Evolutionary conservation across 2,797 vertebrate species (phyloP).

Genomic region (Acipenser oxyrinchus): DNA sequence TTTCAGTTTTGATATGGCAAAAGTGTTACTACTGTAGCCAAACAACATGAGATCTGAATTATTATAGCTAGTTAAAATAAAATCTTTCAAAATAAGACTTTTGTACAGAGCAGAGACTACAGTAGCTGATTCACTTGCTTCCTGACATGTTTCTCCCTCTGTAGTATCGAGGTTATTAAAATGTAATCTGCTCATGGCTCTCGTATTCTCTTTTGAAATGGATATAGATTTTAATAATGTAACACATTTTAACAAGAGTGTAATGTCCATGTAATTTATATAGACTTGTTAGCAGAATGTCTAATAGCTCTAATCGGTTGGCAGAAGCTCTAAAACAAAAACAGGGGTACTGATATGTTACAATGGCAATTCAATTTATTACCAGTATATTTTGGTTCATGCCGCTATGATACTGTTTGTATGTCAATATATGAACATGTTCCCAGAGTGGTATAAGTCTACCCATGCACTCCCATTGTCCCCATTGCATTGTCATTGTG

Average conservation of each 20-base stretch:
- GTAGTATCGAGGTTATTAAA: slow-evolving; percentile 46
- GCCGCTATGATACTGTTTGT: no score
- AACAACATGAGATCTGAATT: neutral
- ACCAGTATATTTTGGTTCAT: no score
- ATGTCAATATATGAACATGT: no score
- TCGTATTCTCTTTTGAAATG: slow-evolving; percentile 43
- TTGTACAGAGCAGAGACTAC: neutral
- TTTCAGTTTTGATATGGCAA: no score
- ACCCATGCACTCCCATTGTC: no score
- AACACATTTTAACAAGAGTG: slow-evolving; percentile 67
- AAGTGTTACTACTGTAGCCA: no score
- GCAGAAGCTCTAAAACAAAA: no score
- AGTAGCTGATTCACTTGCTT: neutral
- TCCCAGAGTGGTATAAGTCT: no score
- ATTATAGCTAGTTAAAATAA: neutral
- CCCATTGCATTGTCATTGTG: no score
- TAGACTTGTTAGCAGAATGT: slow-evolving; percentile 58
- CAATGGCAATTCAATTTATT: no score
- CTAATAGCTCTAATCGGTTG: slow-evolving; percentile 25
- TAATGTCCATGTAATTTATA: slow-evolving; percentile 64
- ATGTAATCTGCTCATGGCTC: slow-evolving; percentile 48
- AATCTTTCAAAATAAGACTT: neutral
- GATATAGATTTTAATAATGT: slow-evolving; percentile 69
- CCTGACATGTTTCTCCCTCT: neutral
- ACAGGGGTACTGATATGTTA: no score